Evolutionary conservation across 2,113 vertebrate species (phyloP).

Genomic region (Scomber scombrus): DNA sequence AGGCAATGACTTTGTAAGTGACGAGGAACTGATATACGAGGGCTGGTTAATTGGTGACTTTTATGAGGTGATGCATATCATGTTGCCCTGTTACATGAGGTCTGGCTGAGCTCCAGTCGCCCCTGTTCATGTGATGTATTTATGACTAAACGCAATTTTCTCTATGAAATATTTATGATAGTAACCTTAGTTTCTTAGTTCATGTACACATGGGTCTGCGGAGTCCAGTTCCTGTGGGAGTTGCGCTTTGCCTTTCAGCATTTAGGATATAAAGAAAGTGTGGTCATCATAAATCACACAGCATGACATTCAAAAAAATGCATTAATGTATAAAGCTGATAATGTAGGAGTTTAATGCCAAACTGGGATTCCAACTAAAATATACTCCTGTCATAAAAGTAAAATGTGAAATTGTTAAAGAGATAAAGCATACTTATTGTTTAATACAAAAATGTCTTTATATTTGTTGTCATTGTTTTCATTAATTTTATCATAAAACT

Average conservation of each 20-base stretch:
- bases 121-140: conserved; percentile 67
- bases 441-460: no score
- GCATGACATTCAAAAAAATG: conserved; percentile 5
- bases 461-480: not conserved
- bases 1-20: conserved; percentile 76
- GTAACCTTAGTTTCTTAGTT: conserved; percentile 62
- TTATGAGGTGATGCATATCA: conserved; percentile 71
- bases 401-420: no score
- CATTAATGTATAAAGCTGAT: conserved; percentile 9
- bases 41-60: conserved; percentile 72
- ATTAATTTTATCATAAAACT: no score
- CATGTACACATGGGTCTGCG: conserved; percentile 13
- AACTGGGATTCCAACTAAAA: conserved; percentile 1
- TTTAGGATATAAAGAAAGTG: not conserved
- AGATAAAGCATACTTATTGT: no score
- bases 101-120: conserved; percentile 54
- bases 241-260: conserved; percentile 11
- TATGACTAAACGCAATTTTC: conserved; percentile 77
- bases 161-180: conserved; percentile 77
- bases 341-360: not conserved
- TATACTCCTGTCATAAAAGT: not conserved
- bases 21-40: conserved; percentile 73
- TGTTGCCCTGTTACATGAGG: conserved; percentile 50
- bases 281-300: conserved; percentile 23
- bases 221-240: conserved; percentile 27